Base-by-base conservation (phyloP, 2,797 vertebrate species). In the Poliocrania exsul region DNA sequence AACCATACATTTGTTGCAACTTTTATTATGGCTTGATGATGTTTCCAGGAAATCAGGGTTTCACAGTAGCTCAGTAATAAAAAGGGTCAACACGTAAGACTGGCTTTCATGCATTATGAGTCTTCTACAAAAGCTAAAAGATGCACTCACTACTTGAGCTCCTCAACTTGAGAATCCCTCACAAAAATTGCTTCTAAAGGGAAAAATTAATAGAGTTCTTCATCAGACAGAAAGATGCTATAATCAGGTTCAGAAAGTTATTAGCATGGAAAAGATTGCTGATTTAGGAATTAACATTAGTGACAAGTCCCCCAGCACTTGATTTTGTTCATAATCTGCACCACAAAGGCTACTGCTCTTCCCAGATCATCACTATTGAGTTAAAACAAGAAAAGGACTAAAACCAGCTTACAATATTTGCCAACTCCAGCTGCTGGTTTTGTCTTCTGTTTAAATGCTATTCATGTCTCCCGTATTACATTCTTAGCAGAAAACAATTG, bases 381-480 rank as follows among this genome's bases (percentile, higher is more conserved):
- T 81, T 87, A 77, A 95, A 92, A 92, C 19, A 73, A 86, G 40
- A 74, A 70, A 86, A 94, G 28, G 46, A 87, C 81, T 73, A 86
- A 92, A 86, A 92, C 57, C 40, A 58, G 37, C 60, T 73, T 87
- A 77, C 46, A 71, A 15, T 80, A 92, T 94, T 92, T 92, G 81
- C 81, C 71, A 70, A 33, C 23, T 88, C 64, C 31, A 35, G 66
- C 60, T 88, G 56, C 49, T 87, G 71, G 16, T 57, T 92, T 90
- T 96, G 74, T 90, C 60, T 80, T 84, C 64, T 61, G 6, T 70
- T 90, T 94, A 95, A 94, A 88, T 71, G 51, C 24, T 74, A 60
- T 73, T 92, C 23, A 65, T 77, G 88, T 81, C 21, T 80, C 24
- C 56, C 86, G 77, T 86, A 75, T 58, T 66, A 81, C 31, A 64